Base-by-base conservation (phyloP, 1,140 invertebrate species). In the Ridgeia piscesae region DNA sequence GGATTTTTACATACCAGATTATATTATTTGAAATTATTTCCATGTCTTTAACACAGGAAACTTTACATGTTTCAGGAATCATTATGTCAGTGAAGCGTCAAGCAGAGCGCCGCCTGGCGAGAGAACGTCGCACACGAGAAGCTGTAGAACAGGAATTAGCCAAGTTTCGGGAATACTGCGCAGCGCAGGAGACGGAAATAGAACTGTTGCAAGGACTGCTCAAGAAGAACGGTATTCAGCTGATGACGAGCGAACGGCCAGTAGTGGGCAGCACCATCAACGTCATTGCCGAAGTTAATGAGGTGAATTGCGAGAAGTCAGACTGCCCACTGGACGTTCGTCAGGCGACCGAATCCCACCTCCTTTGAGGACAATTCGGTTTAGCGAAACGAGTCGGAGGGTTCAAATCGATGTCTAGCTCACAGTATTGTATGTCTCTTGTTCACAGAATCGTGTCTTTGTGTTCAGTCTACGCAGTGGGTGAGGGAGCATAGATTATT, bases 71-170 rank as follows among this genome's bases (percentile, higher is more conserved):
- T n/a, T n/a, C 93, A 96, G 96, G 96, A 58, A 95, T 96, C 91
- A 94, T 96, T 8, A 89, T 96, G 92, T 96, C 96, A 35, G 95
- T 96, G 0, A 95, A 96, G 93, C 94, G 93, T 34, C 95, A 96
- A 92, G 94, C 95, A 48, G 95, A 96, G 35, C 95, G 95, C 42
- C 95, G 94, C 91, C 92, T 96, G n/a, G 92, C 94, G 31, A 93
- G 94, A 92, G 96, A 96, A 92, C 92, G 92, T 48, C 92, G 94
- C 35, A 91, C 94, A 8, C 91, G 94, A 34, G 94, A 95, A 93
- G 95, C 94, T 0, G 93, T 95, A 89, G 95, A 96, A 92, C 94
- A 95, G 92, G 95, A 96, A 93, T 94, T 96, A 42, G 92, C 93
- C 21, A 95, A 96, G 93, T 96, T 94, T 90, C 93, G 95, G 34